Evolutionary conservation across 2,888 invertebrate genomes (phyloP).

Genomic region (Hypomecis atomaria): DNA sequence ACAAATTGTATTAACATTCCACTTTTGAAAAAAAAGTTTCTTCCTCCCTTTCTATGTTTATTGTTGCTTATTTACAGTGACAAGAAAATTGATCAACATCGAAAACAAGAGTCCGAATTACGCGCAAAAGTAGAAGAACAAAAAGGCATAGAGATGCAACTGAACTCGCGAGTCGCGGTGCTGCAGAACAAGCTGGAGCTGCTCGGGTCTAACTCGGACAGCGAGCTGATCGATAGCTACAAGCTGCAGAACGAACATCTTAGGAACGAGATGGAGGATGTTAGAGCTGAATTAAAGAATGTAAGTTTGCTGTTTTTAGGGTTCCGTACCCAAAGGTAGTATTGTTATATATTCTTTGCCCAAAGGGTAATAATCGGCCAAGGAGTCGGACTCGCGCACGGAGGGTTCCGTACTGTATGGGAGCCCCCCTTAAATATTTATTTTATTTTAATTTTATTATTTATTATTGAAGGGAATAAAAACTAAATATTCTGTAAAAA

Average conservation of each 20-base stretch:
- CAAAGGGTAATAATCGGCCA: no score
- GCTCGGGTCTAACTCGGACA: slow-evolving; percentile 61
- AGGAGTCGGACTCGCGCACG: no score
- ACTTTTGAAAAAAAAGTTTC: neutral
- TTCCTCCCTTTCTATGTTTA: neutral
- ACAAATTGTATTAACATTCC: no score
- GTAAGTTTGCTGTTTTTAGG: slow-evolving; percentile 48
- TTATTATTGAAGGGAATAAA: no score
- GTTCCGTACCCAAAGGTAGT: no score
- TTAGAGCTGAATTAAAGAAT: slow-evolving; percentile 68
- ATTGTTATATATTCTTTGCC: no score
- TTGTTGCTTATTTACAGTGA: slow-evolving; percentile 55
- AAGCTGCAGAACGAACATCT: slow-evolving; percentile 69
- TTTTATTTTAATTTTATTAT: no score
- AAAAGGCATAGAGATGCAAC: slow-evolving; percentile 72
- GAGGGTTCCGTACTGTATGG: no score
- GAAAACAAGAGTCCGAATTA: slow-evolving; percentile 72
- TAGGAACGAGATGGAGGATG: slow-evolving; percentile 63
- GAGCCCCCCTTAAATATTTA: no score
- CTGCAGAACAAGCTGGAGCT: slow-evolving; percentile 71
- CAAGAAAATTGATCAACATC: slow-evolving; percentile 71
- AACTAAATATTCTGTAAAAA: no score
- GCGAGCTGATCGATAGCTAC: slow-evolving; percentile 65
- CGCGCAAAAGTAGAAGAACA: slow-evolving; percentile 71
- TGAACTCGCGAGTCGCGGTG: slow-evolving; percentile 70